Evolutionary conservation across 2,888 invertebrate genomes (phyloP), one percentile per base, ranked within the genome.

Genomic region (Willowsia nigromaculata): DNA sequence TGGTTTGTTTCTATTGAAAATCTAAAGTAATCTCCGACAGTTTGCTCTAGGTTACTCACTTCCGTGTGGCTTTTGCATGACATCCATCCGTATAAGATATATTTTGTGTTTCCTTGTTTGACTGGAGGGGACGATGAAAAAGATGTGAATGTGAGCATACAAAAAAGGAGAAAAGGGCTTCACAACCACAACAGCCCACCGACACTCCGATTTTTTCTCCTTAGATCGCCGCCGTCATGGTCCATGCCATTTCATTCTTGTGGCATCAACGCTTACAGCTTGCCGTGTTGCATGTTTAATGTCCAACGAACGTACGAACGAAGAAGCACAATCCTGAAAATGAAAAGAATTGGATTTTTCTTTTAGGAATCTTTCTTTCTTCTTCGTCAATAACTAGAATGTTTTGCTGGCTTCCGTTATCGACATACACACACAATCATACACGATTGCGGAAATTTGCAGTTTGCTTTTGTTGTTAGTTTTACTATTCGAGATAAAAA

Each of bases 221-320:
- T 18, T 18, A 37, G 40, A 68, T n/a, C 30, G 65, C 33, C 65
- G 40, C 40, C 37, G 56, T 25, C 80, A 56, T 59, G 56, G 80
- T 40, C 74, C 43, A 71, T 71, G 18, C 71, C 43, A 80, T 59
- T 56, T 25, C 25, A 22, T 25, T 80, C 76, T 85, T 15, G 76
- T 25, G 59, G 59, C 59, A 76, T 59, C 18, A 27, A 62, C 74
- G 40, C 76, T 85, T 74, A 56, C 59, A 22, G 84, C 40, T 25
- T 84, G 18, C 30, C 37, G 40, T 76, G 85, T 76, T 85, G 85
- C 85, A 85, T 85, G 76, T 76, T 85, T 76, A 85, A 85, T 85
- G 76, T 62, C 56, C 85, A 85, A 85, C 47, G 47, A 33, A 68
- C 84, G 71, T 68, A 30, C 27, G 47, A 76, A 25, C 18, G 50